A percentile compares a stretch with the other conserved stretches of the same genome.
These are phyloP conservation scores for Copidosoma floridanum DNA, from an alignment of 1,140 invertebrate species.

Conservation along the genomic window DNA sequence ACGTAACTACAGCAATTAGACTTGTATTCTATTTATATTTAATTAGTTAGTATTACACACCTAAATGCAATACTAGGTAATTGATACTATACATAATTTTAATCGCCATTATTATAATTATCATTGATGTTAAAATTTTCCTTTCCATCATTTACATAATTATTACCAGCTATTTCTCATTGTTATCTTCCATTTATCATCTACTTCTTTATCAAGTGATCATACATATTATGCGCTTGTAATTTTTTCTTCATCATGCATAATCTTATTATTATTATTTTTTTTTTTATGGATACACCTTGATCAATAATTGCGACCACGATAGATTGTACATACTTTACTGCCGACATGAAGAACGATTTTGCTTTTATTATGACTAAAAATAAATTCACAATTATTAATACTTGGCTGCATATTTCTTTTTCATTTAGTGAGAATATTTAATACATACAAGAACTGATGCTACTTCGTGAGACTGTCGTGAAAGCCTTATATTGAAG, in stretches of 20 bases:
- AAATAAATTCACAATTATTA: slow-evolving; percentile 28
- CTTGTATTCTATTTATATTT: slow-evolving; percentile 28
- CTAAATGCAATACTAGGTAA: slow-evolving; percentile 29
- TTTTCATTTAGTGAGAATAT: background rate
- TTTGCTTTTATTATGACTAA: slow-evolving; percentile 29
- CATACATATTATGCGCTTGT: slow-evolving; percentile 1
- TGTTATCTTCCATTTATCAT: slow-evolving; percentile 12
- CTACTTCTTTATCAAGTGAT: slow-evolving; percentile 1
- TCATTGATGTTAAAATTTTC: slow-evolving; percentile 10
- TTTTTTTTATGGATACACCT: slow-evolving; percentile 15
- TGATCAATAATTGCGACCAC: slow-evolving; percentile 26
- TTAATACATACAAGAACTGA: slow-evolving; percentile 37
- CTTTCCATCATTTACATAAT: slow-evolving; percentile 14
- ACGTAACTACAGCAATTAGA: slow-evolving; percentile 25
- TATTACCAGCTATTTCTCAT: slow-evolving; percentile 14
- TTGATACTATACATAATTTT: slow-evolving; percentile 27
- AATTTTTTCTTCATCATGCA: slow-evolving; percentile 14
- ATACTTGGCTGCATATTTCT: slow-evolving; percentile 21
- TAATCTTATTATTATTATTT: slow-evolving; percentile 1
- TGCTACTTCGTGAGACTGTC: slow-evolving; percentile 44
- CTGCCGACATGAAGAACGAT: slow-evolving; percentile 27
- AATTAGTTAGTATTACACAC: slow-evolving; percentile 29
- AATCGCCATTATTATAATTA: slow-evolving; percentile 28
- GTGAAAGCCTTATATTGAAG: slow-evolving; percentile 41
- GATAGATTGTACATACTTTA: slow-evolving; percentile 30